Conservation (phyloP, 2,888 invertebrate species). For the Eupithecia pulchellata region DNA sequence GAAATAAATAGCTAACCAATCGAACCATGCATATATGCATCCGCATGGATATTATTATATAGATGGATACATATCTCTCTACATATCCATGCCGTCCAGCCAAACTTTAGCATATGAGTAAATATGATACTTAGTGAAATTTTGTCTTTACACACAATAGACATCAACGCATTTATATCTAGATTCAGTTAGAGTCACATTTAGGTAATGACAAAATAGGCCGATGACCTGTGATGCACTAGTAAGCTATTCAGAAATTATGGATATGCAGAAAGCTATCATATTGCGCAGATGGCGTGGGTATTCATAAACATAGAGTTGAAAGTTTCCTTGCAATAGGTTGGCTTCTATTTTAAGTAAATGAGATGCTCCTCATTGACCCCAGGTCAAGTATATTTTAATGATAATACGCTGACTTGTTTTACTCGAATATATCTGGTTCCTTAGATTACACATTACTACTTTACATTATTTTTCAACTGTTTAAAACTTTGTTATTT, state of each 20-base stretch:
- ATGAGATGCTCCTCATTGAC: slow-evolving; percentile 8
- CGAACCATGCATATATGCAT: too few relatives aligned
- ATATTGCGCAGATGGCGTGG: background rate
- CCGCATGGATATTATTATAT: too few relatives aligned
- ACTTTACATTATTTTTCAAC: background rate
- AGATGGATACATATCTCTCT: too few relatives aligned
- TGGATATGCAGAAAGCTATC: background rate
- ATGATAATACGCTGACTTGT: background rate
- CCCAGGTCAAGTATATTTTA: slow-evolving; percentile 16
- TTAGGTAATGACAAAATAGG: too few relatives aligned
- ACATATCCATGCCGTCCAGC: too few relatives aligned
- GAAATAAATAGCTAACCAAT: too few relatives aligned
- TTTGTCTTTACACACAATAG: background rate
- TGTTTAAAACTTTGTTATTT: background rate
- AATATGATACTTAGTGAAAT: too few relatives aligned
- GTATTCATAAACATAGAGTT: background rate
- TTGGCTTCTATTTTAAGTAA: slow-evolving; percentile 5
- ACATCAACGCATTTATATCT: background rate
- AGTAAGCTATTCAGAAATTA: background rate
- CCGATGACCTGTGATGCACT: background rate
- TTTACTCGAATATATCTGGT: slow-evolving; percentile 1
- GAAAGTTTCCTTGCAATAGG: slow-evolving; percentile 2
- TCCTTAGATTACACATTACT: background rate
- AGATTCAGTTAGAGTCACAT: background rate
- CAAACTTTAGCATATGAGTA: too few relatives aligned